Base-by-base conservation (phyloP, 1,140 invertebrate species). In the Caerostris extrusa region DNA sequence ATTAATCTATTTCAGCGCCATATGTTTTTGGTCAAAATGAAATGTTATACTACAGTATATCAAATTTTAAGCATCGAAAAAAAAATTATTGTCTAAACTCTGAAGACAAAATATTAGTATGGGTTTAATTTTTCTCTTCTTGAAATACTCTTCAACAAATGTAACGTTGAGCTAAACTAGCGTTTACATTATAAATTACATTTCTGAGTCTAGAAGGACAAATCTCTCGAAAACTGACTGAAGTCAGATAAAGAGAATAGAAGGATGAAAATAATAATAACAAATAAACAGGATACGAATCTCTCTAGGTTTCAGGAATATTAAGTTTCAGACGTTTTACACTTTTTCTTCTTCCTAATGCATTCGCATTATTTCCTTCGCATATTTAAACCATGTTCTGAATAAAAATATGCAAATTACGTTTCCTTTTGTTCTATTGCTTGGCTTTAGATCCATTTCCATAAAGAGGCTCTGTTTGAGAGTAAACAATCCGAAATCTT, bases 381-480 rank as follows among this genome's bases (percentile, higher is more conserved):
- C 71, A 77, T 77, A 77, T 77, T 77, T 77, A 77, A 77, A 10
- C 7, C 4, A 77, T 12, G 8, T 77, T 77, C 5, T 14, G 71
- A 77, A 77, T 77, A 77, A 77, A 77, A 50, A 50, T 77, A 77
- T 53, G 71, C 6, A 77, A 77, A 14, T 77, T 53, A 77, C 34
- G 34, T 77, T 77, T 77, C 71, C 69, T 69, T 69, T 69, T 69
- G 67, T 77, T 77, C 8, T 14, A 77, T 77, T 77, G 34, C 50
- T 50, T 53, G 50, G 19, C 3, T 12, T 50, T 50, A 14, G 10
- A 77, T 77, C 71, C 3, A 50, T 77, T 77, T 50, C 34, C 34
- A 77, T 12, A 19, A 71, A 71, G 1, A 77, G 34, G 12, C 50
- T 12, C 34, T 77, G 34, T 50, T 77, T 50, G n/a, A 12, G 19